Evolutionary conservation across 2,888 invertebrate genomes (phyloP), one percentile per base, ranked within the genome.

Genomic region (Parapristionchus giblindavisi): DNA sequence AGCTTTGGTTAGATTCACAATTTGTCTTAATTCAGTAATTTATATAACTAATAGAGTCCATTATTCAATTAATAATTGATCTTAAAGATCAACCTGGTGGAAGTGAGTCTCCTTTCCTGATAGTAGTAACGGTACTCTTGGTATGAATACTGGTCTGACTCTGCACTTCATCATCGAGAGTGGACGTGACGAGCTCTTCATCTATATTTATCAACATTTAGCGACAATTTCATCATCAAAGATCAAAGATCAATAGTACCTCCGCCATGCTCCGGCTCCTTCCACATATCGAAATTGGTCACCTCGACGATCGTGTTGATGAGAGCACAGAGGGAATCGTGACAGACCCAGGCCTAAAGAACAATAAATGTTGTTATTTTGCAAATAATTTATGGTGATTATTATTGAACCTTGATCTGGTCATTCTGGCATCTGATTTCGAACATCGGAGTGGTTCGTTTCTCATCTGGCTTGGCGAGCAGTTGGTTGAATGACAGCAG

Each of bases 251-350:
- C 56, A 27, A 24, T 56, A 11, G 14, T 63, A 63, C 17, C 48
- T 38, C 71, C 56, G 2, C 8, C 72, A 29, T 32, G 36, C 63
- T 75, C 58, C 34, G 56, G n/a, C 52, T 61, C 75, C 74, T 66
- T 76, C 76, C 66, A 65, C 63, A 72, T 77, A 34, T 85, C 84
- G 11, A 84, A 81, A 32, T 79, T 63, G n/a, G 79, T 63, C 32
- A 85, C 77, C 52, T 86, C 87, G 48, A 76, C 74, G 3, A 80
- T 70, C 24, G 84, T 76, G 34, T 81, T 83, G 68, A 81, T 68
- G 36, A 87, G 77, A 11, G 83, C 75, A 6, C 81, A 81, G 24
- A 87, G 75, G 3, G 87, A 85, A 76, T 87, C 87, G 0, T 85
- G 78, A 75, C 87, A 87, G 0, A 83, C 76, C 85, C 85, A 87